Evolutionary conservation across 2,888 invertebrate genomes (phyloP), one percentile per base, ranked within the genome.

Genomic region (Cryptops parisi): DNA sequence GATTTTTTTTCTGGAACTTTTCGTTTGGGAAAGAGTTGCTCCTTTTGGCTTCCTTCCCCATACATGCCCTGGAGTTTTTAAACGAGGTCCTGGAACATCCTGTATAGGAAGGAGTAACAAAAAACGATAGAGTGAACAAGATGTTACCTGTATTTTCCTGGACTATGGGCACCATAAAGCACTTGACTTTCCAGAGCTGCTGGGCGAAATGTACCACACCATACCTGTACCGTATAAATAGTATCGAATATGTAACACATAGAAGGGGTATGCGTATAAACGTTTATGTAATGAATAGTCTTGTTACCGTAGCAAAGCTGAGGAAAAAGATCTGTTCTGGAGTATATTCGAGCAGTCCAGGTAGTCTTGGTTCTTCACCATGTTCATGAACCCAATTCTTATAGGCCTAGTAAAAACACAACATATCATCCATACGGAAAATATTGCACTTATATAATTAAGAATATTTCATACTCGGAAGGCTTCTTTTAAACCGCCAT

Each of bases 401-500:
- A 58, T 68, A 70, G 24, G 70, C 70, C 62, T 70, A 62, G 4
- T 57, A 57, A 5, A 24, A 3, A 2, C 22, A 17, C 24, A 23
- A 41, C 9, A 33, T 9, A 33, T 9, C 15, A 33, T 33, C 15
- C 33, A 33, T 33, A 33, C 6, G 6, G 15, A 9, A 9, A 33
- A 33, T 6, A 33, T 6, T 33, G 6, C 15, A 33, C 33, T 33
- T 33, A 33, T 33, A 33, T 9, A 15, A 33, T 9, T 33, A 33
- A 9, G 15, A 33, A 9, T 9, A 33, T 33, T 15, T 9, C 6
- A 33, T 15, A 33, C 33, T 33, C 15, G 33, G 15, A 33, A 93
- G 0, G 91, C 85, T 66, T 87, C 84, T 67, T 90, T 91, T 58
- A 91, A 79, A 1, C 91, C 93, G 2, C 90, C 91, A 65, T 91